Base-by-base conservation (phyloP, 1,140 invertebrate genomes). In the Bombus breviceps region DNA sequence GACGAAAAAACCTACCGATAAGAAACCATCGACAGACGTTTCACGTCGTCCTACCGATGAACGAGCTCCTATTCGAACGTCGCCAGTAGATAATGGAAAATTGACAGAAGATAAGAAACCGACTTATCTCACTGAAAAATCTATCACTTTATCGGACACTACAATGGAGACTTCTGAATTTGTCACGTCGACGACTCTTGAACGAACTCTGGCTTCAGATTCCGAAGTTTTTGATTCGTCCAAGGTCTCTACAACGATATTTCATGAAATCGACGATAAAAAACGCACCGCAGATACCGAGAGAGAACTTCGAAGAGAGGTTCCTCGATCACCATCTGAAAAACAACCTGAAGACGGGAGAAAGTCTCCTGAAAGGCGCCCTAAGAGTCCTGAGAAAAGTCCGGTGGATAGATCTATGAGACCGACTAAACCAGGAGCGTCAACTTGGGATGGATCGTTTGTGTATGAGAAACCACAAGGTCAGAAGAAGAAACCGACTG, bases 391-490 rank as follows among this genome's bases (percentile, higher is more conserved):
- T 53, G 47, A 53, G 47, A 66, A 8, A 39, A 86, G 75, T 37
- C 79, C 83, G 8, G 6, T 18, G 8, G 86, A 90, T 6, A 74
- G 57, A 9, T 47, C 74, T 1, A 12, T 32, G n/a, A 79, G 91
- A 59, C 91, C 91, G 13, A 80, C 82, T 1, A 94, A 93, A 37
- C 95, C 94, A 57, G 95, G 95, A 9, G 94, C 95, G 69, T 96
- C 96, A 0, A 91, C 94, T 8, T 96, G 95, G 95, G 96, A 96
- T 71, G 96, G 96, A 0, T 95, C 94, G 76, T 96, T 96, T 68
- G 89, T 95, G 3, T 85, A 91, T 12, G 96, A 96, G 87, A 72
- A 86, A 5, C 86, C 86, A 3, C 88, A 88, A 37, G 89, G 89
- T 12, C 57, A n/a, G 53, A 80, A 13, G 2, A 83, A 79, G 79